phyloP scores from a whole-genome alignment of 2,797 vertebrate species.

The Chlorospingus semifuscus region DNA sequence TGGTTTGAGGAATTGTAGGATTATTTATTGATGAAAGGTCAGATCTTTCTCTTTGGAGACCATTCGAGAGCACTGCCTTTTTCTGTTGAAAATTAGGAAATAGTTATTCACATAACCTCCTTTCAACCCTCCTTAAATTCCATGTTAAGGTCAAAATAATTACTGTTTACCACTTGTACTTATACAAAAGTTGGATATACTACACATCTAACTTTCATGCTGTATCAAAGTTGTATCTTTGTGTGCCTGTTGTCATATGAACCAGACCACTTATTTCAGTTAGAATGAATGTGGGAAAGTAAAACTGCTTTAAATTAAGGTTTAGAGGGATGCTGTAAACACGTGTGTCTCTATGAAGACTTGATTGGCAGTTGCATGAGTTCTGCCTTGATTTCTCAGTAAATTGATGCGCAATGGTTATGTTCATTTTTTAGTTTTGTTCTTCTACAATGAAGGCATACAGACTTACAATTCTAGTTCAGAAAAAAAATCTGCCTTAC shows the following conservation, averaged over 20 bases:
- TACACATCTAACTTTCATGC: neutral
- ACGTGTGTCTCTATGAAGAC: neutral
- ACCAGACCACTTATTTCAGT: neutral
- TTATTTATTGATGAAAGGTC: neutral
- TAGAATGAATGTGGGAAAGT: neutral
- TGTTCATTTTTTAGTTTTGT: neutral
- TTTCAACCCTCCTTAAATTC: neutral
- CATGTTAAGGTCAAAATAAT: neutral
- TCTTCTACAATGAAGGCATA: neutral
- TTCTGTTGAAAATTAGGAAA: neutral
- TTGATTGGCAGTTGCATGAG: neutral
- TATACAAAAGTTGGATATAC: neutral
- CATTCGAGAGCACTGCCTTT: neutral
- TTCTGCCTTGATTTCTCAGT: neutral
- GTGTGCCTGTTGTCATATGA: neutral
- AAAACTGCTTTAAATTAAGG: neutral
- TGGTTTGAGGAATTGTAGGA: neutral
- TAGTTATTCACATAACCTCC: neutral
- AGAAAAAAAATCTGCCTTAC: neutral
- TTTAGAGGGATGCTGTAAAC: neutral
- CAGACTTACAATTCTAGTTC: neutral
- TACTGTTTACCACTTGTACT: neutral
- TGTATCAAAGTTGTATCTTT: neutral
- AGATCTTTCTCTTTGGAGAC: neutral
- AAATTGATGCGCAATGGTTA: neutral